Conservation (phyloP, 1,140 invertebrate genomes). For the Chironomus tepperi region DNA sequence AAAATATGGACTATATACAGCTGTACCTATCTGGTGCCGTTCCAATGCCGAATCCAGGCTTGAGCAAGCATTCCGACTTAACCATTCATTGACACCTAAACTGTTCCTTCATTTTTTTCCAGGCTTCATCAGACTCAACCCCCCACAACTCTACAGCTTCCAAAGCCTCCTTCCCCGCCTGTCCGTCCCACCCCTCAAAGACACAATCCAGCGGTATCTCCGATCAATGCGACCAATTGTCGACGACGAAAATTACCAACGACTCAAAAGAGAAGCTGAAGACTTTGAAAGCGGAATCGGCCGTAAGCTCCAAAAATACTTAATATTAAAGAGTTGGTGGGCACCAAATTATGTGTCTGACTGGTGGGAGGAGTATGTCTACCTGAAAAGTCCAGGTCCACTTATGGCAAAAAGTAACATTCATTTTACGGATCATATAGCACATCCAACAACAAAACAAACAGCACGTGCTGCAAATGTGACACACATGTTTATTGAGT, state of each 20-base stretch:
- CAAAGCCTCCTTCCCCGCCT: background rate
- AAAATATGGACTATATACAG: too few species aligned
- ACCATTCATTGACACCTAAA: too few species aligned
- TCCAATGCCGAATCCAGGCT: too few species aligned
- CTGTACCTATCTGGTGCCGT: too few species aligned
- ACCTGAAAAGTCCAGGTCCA: constrained; percentile 78
- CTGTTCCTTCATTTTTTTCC: background rate
- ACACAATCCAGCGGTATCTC: background rate
- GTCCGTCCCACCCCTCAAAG: background rate
- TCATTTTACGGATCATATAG: constrained; percentile 83
- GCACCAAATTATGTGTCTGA: constrained; percentile 85
- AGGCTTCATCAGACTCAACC: background rate
- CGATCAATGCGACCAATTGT: background rate
- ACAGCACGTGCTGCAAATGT: constrained; percentile 79
- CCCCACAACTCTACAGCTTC: background rate
- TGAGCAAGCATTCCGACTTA: too few species aligned
- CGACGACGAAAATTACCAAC: background rate
- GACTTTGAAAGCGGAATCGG: constrained; percentile 7
- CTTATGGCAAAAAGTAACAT: constrained; percentile 97
- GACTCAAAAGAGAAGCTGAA: background rate
- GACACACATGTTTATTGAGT: constrained; percentile 70
- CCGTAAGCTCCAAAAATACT: background rate
- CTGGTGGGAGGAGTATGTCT: constrained; percentile 99
- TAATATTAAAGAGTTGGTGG: constrained; percentile 41
- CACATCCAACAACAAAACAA: constrained; percentile 66